Evolutionary conservation across 2,797 vertebrate species (phyloP).

Genomic region (Xyrichtys novacula): DNA sequence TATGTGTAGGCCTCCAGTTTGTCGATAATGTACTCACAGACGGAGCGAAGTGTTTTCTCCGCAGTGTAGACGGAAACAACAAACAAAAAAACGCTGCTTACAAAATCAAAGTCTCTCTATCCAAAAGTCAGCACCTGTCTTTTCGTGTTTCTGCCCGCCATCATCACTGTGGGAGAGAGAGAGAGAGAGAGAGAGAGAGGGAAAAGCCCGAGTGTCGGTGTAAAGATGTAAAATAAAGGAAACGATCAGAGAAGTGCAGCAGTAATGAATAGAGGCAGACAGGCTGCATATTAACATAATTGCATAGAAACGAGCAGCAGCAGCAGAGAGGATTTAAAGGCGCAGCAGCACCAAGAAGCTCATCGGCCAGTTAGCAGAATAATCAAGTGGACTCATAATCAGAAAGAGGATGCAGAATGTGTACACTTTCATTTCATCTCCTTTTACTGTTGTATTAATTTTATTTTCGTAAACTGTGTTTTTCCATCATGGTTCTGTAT

Average conservation of each 20-base stretch:
- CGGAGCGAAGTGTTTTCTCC: not conserved
- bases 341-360: constrained; percentile 71
- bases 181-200: constrained; percentile 3
- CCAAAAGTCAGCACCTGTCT: constrained; percentile 15
- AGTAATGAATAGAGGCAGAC: constrained; percentile 86
- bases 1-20: no score
- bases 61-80: constrained; percentile 20
- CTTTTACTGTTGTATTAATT: no score
- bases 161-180: constrained; percentile 22
- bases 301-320: constrained; percentile 85
- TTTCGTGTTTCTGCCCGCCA: not conserved
- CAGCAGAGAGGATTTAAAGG: constrained; percentile 83
- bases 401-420: no score
- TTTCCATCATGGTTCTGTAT: no score
- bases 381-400: not conserved
- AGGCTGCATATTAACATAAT: constrained; percentile 88
- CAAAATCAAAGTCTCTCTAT: constrained; percentile 7
- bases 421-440: no score
- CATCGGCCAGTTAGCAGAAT: not conserved
- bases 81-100: constrained; percentile 8
- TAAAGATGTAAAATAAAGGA: constrained; percentile 79
- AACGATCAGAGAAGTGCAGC: constrained; percentile 80
- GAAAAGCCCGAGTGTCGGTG: constrained; percentile 10
- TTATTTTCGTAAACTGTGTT: no score
- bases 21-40: not conserved